Evolutionary conservation across 2,113 vertebrate genomes (phyloP).

Genomic region (Ctenomys sociabilis): DNA sequence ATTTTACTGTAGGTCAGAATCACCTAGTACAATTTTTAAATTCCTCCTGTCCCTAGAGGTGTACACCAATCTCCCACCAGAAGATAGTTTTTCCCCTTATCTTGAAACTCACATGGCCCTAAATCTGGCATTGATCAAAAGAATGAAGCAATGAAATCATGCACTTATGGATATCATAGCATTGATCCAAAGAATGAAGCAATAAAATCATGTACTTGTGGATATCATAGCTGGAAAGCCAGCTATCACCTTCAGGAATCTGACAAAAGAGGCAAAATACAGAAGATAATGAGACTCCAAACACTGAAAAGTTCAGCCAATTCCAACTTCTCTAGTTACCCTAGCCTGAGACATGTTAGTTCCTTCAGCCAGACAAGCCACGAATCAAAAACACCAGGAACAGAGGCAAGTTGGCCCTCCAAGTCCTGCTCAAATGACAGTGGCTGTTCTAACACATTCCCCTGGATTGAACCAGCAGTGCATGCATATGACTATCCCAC

Average conservation of each 20-base stretch:
- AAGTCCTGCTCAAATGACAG: background rate
- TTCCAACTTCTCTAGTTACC: background rate
- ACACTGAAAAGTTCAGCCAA: background rate
- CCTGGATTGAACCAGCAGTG: background rate
- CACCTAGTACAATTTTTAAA: background rate
- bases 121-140: slow-evolving; percentile 3
- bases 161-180: background rate
- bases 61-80: background rate
- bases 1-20: background rate
- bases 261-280: background rate
- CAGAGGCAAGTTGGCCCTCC: background rate
- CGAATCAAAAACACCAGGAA: background rate
- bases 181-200: slow-evolving; percentile 8
- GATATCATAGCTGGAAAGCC: background rate
- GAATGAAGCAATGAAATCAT: background rate
- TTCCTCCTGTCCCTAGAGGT: background rate
- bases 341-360: background rate
- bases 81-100: background rate
- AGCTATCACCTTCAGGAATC: background rate
- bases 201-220: background rate
- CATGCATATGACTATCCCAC: background rate
- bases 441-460: background rate
- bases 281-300: background rate
- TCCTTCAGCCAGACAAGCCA: background rate
- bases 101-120: background rate